Evolutionary conservation across 2,797 vertebrate species (phyloP).

Genomic region (Selene dorsalis): DNA sequence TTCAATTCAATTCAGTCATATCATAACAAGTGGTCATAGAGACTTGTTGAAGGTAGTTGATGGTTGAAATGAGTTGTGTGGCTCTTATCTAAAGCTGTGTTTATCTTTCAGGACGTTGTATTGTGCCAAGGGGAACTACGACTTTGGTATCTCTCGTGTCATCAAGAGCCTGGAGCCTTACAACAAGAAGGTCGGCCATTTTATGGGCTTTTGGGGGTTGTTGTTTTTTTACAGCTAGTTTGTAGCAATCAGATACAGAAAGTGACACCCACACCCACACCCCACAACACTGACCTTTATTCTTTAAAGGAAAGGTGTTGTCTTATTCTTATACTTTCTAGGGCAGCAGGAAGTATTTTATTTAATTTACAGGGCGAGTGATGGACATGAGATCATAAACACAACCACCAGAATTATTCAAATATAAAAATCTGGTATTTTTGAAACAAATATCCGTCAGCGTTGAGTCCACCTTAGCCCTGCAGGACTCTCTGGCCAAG

Average conservation of each 20-base stretch:
- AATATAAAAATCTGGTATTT: neutral
- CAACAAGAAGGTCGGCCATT: conserved; percentile 89
- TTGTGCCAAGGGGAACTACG: conserved; percentile 96
- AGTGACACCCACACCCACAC: no score
- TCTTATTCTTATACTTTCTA: neutral
- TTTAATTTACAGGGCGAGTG: no score
- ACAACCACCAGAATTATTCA: neutral
- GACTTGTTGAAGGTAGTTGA: neutral
- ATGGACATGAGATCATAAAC: neutral
- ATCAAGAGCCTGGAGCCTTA: conserved; percentile 98
- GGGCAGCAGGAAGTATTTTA: neutral
- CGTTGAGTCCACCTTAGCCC: neutral
- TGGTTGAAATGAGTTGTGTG: neutral
- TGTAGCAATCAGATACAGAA: neutral
- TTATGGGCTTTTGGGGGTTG: neutral
- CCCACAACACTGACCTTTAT: no score
- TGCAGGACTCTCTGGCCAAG: neutral
- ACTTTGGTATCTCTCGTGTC: conserved; percentile 95
- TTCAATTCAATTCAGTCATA: no score
- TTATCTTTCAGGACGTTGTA: conserved; percentile 88
- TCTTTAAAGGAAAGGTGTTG: no score
- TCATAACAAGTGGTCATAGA: no score
- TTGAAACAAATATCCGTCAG: neutral
- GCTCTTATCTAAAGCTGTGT: neutral
- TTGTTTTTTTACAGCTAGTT: neutral